These are phyloP conservation scores for Cotesia congregata DNA, from an alignment of 2,888 invertebrate species.

Conservation along the genomic window DNA sequence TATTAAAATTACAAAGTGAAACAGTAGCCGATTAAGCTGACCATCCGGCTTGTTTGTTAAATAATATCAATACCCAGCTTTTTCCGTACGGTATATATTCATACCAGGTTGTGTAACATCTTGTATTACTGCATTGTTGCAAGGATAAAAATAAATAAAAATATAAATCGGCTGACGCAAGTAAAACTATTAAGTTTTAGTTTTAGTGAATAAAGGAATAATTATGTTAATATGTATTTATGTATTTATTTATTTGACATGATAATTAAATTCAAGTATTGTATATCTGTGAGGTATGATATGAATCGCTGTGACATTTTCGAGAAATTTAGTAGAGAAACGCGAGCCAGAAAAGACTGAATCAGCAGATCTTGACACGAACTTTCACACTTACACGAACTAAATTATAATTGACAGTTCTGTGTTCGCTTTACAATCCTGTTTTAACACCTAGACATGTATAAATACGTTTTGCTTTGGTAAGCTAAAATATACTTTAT, in stretches of 20 bases:
- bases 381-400: conserved; percentile 40
- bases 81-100: conserved; percentile 18
- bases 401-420: conserved; percentile 48
- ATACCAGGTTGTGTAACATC: conserved; percentile 17
- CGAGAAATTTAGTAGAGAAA: conserved; percentile 49
- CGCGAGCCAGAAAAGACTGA: conserved; percentile 52
- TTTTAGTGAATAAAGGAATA: neutral
- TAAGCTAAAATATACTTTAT: conserved; percentile 21
- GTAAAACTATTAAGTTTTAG: too few species aligned
- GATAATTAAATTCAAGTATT: conserved; percentile 15
- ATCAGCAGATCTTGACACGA: conserved; percentile 59
- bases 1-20: conserved; percentile 61
- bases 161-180: neutral
- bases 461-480: conserved; percentile 12
- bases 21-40: conserved; percentile 62
- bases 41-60: conserved; percentile 70
- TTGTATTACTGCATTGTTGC: conserved; percentile 16
- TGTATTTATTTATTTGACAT: neutral
- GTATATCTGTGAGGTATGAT: conserved; percentile 40
- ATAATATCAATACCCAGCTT: conserved; percentile 62
- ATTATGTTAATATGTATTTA: neutral
- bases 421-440: conserved; percentile 12
- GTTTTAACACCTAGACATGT: conserved; percentile 21
- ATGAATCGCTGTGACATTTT: conserved; percentile 49
- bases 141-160: conserved; percentile 12